Evolutionary conservation across 2,113 vertebrate genomes (phyloP).

Genomic region (Myrmecophaga tridactyla): DNA sequence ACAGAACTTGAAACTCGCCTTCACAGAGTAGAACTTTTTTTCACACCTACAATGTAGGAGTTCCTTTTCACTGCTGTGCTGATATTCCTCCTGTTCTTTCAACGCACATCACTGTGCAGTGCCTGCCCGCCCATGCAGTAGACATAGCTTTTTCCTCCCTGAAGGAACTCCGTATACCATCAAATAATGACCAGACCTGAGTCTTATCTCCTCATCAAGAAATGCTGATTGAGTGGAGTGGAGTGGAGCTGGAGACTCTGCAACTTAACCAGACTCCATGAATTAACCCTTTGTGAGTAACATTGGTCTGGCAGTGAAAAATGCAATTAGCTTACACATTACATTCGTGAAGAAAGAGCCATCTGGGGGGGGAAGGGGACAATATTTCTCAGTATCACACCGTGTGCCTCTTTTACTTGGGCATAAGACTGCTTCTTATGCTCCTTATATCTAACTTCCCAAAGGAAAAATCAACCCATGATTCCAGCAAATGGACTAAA

Average conservation of each 20-base stretch:
- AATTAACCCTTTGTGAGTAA: not conserved
- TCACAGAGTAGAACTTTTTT: not conserved
- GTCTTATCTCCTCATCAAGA: not conserved
- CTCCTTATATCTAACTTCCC: not conserved
- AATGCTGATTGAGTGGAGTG: not conserved
- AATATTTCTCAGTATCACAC: not conserved
- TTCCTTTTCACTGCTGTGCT: not conserved
- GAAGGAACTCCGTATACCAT: not conserved
- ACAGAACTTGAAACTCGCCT: not conserved
- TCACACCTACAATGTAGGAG: not conserved
- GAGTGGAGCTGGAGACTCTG: too few species aligned
- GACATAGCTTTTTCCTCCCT: not conserved
- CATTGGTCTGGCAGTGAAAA: not conserved
- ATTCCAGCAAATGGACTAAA: not conserved
- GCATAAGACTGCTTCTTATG: not conserved
- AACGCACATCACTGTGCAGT: accelerated
- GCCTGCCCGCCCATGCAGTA: not conserved
- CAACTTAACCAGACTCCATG: not conserved
- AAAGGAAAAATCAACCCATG: not conserved
- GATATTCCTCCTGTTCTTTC: not conserved
- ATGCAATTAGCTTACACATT: not conserved
- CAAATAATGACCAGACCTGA: not conserved
- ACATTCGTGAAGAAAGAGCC: not conserved
- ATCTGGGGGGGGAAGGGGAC: accelerated
- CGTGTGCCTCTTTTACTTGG: not conserved